Conservation (phyloP, 2,888 invertebrate genomes). For the Pyrochroa serraticornis region DNA sequence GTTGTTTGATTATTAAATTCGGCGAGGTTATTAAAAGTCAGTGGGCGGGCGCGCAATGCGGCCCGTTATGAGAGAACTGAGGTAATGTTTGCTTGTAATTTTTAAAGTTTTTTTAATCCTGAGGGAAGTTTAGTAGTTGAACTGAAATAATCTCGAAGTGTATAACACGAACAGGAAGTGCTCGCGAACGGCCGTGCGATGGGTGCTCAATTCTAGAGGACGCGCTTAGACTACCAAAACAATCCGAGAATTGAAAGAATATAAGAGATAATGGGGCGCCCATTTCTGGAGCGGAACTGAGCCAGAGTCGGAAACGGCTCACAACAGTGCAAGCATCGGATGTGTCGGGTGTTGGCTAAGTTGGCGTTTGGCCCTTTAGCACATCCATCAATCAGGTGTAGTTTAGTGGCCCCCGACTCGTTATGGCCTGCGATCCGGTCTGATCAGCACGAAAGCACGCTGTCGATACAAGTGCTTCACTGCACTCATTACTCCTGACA, state of each 20-base stretch:
- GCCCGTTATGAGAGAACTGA: no score
- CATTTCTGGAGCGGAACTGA: slow-evolving; percentile 23
- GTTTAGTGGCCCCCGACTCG: slow-evolving; percentile 27
- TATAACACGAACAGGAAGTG: slow-evolving; percentile 48
- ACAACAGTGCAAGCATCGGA: slow-evolving; percentile 2
- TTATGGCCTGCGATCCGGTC: slow-evolving; percentile 29
- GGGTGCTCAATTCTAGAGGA: slow-evolving; percentile 46
- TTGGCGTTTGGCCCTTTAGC: slow-evolving; percentile 31
- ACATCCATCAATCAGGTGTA: slow-evolving; percentile 44
- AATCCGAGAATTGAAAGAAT: slow-evolving; percentile 50
- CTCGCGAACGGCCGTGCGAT: slow-evolving; percentile 45
- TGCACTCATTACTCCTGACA: slow-evolving; percentile 29
- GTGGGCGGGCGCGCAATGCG: no score
- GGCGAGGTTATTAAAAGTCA: no score
- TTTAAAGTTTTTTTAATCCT: slow-evolving; percentile 16
- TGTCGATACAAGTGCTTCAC: slow-evolving; percentile 28
- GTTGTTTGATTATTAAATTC: no score
- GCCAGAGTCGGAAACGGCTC: slow-evolving; percentile 17
- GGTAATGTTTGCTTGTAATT: slow-evolving; percentile 16
- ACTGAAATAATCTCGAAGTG: slow-evolving; percentile 45
- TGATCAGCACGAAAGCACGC: slow-evolving; percentile 27
- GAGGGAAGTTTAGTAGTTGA: slow-evolving; percentile 27
- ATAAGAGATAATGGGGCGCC: slow-evolving; percentile 34
- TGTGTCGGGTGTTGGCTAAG: slow-evolving; percentile 17
- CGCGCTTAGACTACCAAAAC: slow-evolving; percentile 51